phyloP scores from a whole-genome alignment of 2,888 invertebrate genomes.

The Scaeva pyrastri region DNA sequence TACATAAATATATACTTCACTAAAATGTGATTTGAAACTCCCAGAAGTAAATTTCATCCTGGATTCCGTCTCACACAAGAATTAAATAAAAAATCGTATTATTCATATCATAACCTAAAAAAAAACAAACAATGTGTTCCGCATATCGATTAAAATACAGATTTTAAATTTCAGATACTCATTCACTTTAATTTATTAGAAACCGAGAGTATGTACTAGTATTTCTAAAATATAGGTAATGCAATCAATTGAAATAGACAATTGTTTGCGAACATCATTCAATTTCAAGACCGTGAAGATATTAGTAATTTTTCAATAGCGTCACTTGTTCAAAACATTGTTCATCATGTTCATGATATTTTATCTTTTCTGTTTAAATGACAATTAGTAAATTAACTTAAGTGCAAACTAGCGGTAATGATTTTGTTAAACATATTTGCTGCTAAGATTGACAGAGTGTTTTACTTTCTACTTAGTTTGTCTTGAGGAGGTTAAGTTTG shows the following conservation, averaged over 20 bases:
- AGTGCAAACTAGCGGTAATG: background rate
- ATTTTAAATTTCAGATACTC: background rate
- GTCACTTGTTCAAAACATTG: constrained; percentile 55
- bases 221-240: background rate
- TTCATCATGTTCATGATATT: constrained; percentile 50
- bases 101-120: background rate
- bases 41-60: background rate
- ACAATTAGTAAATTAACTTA: constrained; percentile 1
- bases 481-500: constrained; percentile 44
- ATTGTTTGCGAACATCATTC: background rate
- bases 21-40: background rate
- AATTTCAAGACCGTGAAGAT: background rate
- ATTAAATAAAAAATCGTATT: background rate
- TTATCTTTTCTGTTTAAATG: constrained; percentile 46
- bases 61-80: background rate
- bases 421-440: background rate
- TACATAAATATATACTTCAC: too few species aligned
- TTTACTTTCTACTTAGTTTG: constrained; percentile 18
- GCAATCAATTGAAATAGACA: background rate
- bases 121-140: background rate
- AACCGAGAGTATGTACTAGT: background rate
- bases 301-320: constrained; percentile 7
- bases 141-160: background rate
- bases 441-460: background rate
- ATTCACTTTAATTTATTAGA: background rate